Percentiles rank a stretch among this genome's conserved stretches.
Evolutionary conservation across 2,888 invertebrate species (phyloP).

Genomic region (Parthenolecanium corni): DNA sequence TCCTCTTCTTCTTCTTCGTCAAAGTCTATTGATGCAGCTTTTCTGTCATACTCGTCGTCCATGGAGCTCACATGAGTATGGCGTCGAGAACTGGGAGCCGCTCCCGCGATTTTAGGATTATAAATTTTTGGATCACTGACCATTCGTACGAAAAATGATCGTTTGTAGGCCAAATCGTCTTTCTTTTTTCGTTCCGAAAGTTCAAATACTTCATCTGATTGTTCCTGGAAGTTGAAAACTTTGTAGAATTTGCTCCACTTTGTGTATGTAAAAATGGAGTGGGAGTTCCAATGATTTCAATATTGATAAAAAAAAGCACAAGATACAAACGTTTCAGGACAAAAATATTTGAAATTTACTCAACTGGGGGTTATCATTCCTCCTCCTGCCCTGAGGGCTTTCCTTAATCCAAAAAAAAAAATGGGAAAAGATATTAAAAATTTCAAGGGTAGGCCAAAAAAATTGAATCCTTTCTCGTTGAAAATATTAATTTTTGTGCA

Average conservation of each 20-base stretch:
- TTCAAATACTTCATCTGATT: conserved; percentile 60
- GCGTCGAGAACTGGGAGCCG: conserved; percentile 50
- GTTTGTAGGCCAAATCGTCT: conserved; percentile 74
- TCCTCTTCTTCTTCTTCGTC: conserved; percentile 33
- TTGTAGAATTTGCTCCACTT: too few relatives aligned
- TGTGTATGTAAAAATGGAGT: background rate
- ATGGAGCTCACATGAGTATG: conserved; percentile 40
- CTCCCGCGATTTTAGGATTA: conserved; percentile 77
- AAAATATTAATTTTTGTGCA: too few relatives aligned
- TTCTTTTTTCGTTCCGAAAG: conserved; percentile 61
- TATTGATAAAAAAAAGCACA: too few relatives aligned
- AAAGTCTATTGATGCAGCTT: conserved; percentile 35
- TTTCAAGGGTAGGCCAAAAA: too few relatives aligned
- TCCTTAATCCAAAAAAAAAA: too few relatives aligned
- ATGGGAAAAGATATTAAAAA: too few relatives aligned
- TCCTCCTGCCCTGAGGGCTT: too few relatives aligned
- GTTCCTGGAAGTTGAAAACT: conserved; percentile 39
- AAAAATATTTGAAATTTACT: too few relatives aligned
- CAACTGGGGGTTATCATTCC: too few relatives aligned
- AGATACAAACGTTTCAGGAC: too few relatives aligned
- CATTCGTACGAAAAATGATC: conserved; percentile 95
- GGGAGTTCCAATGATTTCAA: background rate
- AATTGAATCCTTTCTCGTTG: too few relatives aligned
- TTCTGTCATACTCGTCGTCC: conserved; percentile 33
- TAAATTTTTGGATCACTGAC: conserved; percentile 94